A percentile compares a stretch with the other conserved stretches of the same genome.
Conservation (phyloP, 2,113 vertebrate species). For the Calidris pygmaea region DNA sequence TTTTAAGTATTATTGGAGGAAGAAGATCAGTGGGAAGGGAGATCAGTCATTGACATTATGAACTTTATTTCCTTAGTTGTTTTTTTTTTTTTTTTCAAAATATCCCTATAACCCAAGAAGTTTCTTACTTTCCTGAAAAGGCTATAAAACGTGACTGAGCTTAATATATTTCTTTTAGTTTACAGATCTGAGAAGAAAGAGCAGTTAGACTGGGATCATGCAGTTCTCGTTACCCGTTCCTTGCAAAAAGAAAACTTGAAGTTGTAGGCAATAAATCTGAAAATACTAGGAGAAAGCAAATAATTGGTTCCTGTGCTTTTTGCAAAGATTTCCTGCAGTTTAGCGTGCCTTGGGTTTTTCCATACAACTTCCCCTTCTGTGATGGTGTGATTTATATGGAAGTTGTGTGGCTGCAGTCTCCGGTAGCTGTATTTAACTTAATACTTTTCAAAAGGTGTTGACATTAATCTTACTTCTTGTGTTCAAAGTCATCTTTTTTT, state of each 20-base stretch:
- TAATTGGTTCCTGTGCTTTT: not conserved
- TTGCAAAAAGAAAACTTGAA: not conserved
- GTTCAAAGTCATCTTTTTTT: not conserved
- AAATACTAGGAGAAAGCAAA: not conserved
- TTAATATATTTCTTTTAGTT: not conserved
- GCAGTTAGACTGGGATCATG: not conserved
- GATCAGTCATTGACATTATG: not conserved
- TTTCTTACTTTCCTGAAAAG: not conserved
- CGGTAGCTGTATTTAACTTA: not conserved
- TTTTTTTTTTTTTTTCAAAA: not conserved
- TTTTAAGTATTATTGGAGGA: not conserved
- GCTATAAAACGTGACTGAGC: not conserved
- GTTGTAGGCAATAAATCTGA: not conserved
- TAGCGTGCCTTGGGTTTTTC: not conserved
- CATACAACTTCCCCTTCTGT: not conserved
- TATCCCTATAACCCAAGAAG: not conserved
- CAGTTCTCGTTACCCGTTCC: not conserved
- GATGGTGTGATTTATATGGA: not conserved
- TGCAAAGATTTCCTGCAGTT: not conserved
- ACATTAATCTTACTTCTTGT: not conserved
- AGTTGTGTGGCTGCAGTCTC: not conserved
- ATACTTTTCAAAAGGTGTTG: not conserved
- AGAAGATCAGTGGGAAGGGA: not conserved
- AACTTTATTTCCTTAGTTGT: not conserved
- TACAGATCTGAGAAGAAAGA: not conserved